Conservation (phyloP, 2,113 vertebrate genomes). For the Pleuronectes platessa region DNA sequence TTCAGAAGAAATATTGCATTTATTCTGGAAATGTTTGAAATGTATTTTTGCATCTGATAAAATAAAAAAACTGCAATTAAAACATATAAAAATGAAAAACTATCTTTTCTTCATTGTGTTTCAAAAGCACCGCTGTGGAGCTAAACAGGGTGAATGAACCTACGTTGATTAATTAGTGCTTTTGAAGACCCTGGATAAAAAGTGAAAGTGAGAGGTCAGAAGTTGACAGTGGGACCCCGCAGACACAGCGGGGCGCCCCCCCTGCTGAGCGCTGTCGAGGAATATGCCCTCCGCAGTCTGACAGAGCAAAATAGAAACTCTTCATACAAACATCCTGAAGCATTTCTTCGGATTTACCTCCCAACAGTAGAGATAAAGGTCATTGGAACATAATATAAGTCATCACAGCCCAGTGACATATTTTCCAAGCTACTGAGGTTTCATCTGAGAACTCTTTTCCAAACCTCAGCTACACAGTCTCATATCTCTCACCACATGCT, state of each 20-base stretch:
- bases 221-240: slow-evolving; percentile 10
- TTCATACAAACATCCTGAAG: not conserved
- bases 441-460: slow-evolving; percentile 37
- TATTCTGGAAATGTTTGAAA: too few relatives aligned
- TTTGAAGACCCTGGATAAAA: slow-evolving; percentile 51
- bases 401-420: slow-evolving; percentile 33
- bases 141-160: slow-evolving; percentile 7
- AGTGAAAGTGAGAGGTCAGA: slow-evolving; percentile 66
- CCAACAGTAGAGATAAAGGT: not conserved
- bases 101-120: not conserved
- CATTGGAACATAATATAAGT: slow-evolving; percentile 45
- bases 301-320: slow-evolving; percentile 1
- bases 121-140: not conserved
- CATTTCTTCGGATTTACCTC: slow-evolving; percentile 1
- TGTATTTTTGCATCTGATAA: too few relatives aligned
- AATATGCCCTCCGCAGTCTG: slow-evolving; percentile 26
- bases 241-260: slow-evolving; percentile 11
- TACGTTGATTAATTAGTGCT: not conserved
- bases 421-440: slow-evolving; percentile 46
- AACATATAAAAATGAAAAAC: not conserved
- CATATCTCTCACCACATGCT: slow-evolving; percentile 1
- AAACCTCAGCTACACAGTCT: slow-evolving; percentile 14
- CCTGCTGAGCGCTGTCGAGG: slow-evolving; percentile 44
- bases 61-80: not conserved
- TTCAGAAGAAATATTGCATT: too few relatives aligned